Evolutionary conservation across 2,888 invertebrate genomes (phyloP), one percentile per base, ranked within the genome.

Genomic region (Leptogaster cylindrica): DNA sequence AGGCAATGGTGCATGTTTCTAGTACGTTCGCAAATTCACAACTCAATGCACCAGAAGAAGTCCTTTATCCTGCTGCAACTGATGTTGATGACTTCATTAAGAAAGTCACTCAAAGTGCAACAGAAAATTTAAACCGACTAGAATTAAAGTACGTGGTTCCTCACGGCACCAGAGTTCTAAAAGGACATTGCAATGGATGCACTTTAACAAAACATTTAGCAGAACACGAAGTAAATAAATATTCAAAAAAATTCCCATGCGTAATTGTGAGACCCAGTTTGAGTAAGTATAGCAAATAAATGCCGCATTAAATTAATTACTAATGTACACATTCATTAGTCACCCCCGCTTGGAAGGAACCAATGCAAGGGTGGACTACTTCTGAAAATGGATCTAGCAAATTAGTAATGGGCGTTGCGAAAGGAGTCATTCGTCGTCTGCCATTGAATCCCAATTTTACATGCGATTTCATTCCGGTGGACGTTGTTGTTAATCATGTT

Each of bases 331-430:
- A n/a, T n/a, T n/a, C n/a, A n/a, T n/a, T 74, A 92, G 92, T 92
- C 74, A 87, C 89, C 2, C 92, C 88, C 0, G 83, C 92, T 0
- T 93, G 92, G 91, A 90, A 90, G 74, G 91, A 93, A 75, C 93
- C 93, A 0, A 74, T 88, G 0, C 89, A 93, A 4, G 97, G 97
- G 0, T 98, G 97, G 97, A 95, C 96, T 0, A 91, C 92, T 72
- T 97, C 96, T 65, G 93, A 95, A 80, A 97, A 97, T 76, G 97
- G 97, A 0, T 95, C 97, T 0, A 95, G 95, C 83, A 97, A 90
- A 0, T 92, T 94, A 76, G 82, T 95, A 0, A 91, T 93, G 91
- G 93, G 93, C 0, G 92, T 93, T 1, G 87, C 93, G 10, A 95
- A 92, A 82, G 97, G 97, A 2, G 87, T 96, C 0, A 86, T 96